phyloP scores from a whole-genome alignment of 2,888 invertebrate genomes.

The Melinopterus prodromus region DNA sequence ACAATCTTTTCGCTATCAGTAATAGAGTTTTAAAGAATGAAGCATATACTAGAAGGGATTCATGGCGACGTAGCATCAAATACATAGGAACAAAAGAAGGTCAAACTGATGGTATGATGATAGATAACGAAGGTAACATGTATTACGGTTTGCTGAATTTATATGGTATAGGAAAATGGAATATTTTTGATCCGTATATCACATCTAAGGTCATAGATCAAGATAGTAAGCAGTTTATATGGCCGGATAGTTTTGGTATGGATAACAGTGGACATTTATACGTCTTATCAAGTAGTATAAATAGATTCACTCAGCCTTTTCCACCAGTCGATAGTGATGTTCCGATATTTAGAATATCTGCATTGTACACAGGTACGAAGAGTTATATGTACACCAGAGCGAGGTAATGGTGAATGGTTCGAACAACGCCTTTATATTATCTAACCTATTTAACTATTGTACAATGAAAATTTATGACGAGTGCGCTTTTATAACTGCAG shows the following conservation, averaged over 20 bases:
- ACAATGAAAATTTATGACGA: too few relatives aligned
- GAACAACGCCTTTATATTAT: background rate
- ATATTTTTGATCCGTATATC: slow-evolving; percentile 65
- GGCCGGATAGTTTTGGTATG: slow-evolving; percentile 74
- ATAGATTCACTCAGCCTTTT: slow-evolving; percentile 59
- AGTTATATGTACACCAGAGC: slow-evolving; percentile 65
- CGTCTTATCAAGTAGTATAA: slow-evolving; percentile 58
- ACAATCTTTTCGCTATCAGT: slow-evolving; percentile 67
- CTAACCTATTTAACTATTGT: too few relatives aligned
- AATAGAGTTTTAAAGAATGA: slow-evolving; percentile 68
- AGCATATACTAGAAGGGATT: slow-evolving; percentile 51
- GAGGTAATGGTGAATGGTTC: background rate
- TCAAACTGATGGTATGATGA: slow-evolving; percentile 75
- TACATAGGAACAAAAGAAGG: slow-evolving; percentile 70
- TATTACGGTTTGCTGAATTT: slow-evolving; percentile 73
- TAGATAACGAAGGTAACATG: slow-evolving; percentile 71
- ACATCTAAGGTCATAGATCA: slow-evolving; percentile 68
- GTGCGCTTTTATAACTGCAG: background rate
- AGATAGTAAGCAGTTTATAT: slow-evolving; percentile 71
- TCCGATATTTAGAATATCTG: slow-evolving; percentile 71
- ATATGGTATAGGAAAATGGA: slow-evolving; percentile 75
- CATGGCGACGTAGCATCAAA: slow-evolving; percentile 57
- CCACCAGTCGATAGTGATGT: slow-evolving; percentile 47
- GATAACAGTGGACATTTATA: slow-evolving; percentile 70
- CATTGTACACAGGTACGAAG: slow-evolving; percentile 66